Evolutionary conservation across 2,113 vertebrate species (phyloP), one percentile per base, ranked within the genome.

Genomic region (Psilopogon haemacephalus): DNA sequence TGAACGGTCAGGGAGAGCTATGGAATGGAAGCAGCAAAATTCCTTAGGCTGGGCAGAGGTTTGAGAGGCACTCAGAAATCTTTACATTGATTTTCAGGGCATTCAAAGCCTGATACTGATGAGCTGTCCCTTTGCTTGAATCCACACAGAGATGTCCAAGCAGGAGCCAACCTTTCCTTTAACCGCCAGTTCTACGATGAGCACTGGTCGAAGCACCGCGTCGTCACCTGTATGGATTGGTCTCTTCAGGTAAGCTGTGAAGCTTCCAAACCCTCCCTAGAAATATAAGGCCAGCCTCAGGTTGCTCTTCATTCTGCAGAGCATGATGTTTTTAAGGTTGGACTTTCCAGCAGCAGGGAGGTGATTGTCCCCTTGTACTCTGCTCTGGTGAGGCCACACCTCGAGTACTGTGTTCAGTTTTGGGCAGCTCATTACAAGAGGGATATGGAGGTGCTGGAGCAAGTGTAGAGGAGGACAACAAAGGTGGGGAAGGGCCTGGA

Each of bases 171-270:
- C 94, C 98, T 99, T 91, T 99, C 98, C 75, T 98, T 99, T 95
- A 98, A 97, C 82, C 97, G 99, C 56, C 98, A 99, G 10, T 99
- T 99, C 97, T 99, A 99, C 32, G 99, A 99, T 84, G 99, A 99
- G 69, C 99, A 98, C 96, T 99, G 99, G 99, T 99, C 99, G 19
- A 99, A 99, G 95, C 99, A 99, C 89, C 98, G 99, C 20, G 99
- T 99, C 0, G 98, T 99, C 96, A 99, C 99, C 87, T 99, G 99
- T 89, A 98, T 99, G 80, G 99, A 99, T 93, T 99, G 99, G 99
- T 99, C 99, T 81, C 98, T 98, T 91, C 99, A 99, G 98, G 99
- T 99, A 97, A 97, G 96, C 76, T n/a, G 11, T 62, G 44, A 21
- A 48, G 35, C 4, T 79, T 78, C 54, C 35, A 75, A 9, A 16